phyloP scores from a whole-genome alignment of 2,797 vertebrate species.

The Nyctalus aviator region DNA sequence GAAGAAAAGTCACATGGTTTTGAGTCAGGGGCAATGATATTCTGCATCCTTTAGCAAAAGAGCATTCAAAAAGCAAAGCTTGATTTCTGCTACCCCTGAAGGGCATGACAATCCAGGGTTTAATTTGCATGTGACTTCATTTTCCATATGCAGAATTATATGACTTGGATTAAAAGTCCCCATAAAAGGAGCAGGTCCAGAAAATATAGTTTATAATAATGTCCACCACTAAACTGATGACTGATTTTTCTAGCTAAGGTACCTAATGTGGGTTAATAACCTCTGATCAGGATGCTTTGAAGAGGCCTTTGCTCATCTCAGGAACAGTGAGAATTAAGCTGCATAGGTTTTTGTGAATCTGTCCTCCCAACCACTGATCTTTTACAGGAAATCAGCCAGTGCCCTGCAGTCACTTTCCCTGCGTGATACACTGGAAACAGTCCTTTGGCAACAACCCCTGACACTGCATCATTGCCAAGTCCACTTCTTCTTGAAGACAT shows the following conservation, averaged over 20 bases:
- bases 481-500: not conserved
- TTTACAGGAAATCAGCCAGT: not conserved
- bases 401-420: not conserved
- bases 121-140: not conserved
- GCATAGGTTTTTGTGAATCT: not conserved
- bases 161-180: not conserved
- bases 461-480: not conserved
- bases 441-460: not conserved
- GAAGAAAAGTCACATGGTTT: not conserved
- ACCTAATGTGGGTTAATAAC: not conserved
- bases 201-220: not conserved
- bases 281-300: not conserved
- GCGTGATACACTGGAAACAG: not conserved
- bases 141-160: not conserved
- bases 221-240: not conserved
- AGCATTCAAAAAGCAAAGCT: not conserved
- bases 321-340: not conserved
- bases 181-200: not conserved
- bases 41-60: not conserved
- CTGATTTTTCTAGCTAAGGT: not conserved
- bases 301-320: not conserved
- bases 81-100: not conserved
- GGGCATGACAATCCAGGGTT: not conserved
- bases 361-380: not conserved
- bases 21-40: not conserved